phyloP scores from a whole-genome alignment of 2,113 vertebrate genomes.

The Gymnocephalus cernua region DNA sequence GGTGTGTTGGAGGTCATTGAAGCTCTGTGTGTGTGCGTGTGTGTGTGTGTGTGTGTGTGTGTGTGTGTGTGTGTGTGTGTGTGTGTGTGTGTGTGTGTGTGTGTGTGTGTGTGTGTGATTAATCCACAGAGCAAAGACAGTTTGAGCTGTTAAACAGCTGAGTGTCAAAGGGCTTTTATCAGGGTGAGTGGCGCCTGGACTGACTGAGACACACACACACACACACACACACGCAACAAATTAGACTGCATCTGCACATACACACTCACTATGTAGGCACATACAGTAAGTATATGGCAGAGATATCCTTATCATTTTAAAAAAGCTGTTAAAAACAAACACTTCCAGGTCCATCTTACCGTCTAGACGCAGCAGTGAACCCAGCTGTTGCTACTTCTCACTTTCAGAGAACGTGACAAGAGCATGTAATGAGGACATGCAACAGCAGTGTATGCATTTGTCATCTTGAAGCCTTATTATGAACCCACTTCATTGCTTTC shows the following conservation, averaged over 20 bases:
- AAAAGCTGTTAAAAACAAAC: constrained; percentile 13
- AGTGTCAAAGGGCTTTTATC: constrained; percentile 81
- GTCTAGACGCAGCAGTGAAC: constrained; percentile 20
- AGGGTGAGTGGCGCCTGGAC: constrained; percentile 70
- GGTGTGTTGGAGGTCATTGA: constrained; percentile 59
- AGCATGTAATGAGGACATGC: constrained; percentile 65
- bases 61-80: constrained; percentile 32
- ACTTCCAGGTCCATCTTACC: constrained; percentile 5
- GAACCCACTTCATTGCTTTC: not conserved
- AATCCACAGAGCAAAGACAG: constrained; percentile 74
- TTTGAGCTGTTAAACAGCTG: constrained; percentile 81
- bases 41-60: constrained; percentile 41
- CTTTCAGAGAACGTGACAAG: constrained; percentile 57
- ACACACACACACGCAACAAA: constrained; percentile 23
- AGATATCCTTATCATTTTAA: constrained; percentile 20
- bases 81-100: constrained; percentile 30
- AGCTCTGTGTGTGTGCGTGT: constrained; percentile 31
- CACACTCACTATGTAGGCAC: not conserved
- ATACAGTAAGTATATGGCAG: constrained; percentile 5
- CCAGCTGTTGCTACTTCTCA: constrained; percentile 75
- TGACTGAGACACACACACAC: constrained; percentile 41
- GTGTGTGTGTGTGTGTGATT: constrained; percentile 45
- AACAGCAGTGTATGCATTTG: constrained; percentile 22
- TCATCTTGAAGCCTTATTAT: constrained; percentile 21
- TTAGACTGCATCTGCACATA: constrained; percentile 12